A percentile compares a stretch with the other conserved stretches of the same genome.
These are phyloP conservation scores for Tursiops truncatus DNA, from an alignment of 2,113 vertebrate species.

Conservation along the genomic window DNA sequence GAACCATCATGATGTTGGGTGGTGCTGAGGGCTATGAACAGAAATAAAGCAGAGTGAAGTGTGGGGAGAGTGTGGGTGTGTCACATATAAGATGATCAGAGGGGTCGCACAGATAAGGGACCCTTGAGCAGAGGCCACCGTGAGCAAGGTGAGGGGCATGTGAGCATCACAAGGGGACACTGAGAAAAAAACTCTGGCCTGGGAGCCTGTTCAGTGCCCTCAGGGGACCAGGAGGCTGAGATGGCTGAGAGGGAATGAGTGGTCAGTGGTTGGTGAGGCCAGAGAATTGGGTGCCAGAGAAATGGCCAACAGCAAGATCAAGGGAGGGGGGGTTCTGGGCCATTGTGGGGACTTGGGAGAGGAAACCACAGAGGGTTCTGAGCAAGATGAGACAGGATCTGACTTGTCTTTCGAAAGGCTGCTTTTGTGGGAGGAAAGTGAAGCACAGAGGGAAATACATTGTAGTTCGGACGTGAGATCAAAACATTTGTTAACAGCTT, in stretches of 20 bases:
- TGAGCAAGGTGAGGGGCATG: background rate
- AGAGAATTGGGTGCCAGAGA: background rate
- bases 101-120: background rate
- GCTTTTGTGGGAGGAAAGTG: background rate
- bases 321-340: background rate
- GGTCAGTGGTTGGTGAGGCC: background rate
- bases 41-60: background rate
- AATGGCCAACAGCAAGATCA: background rate
- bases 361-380: background rate
- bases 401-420: background rate
- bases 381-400: background rate
- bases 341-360: background rate
- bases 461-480: background rate
- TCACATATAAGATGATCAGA: background rate
- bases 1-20: background rate
- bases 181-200: background rate
- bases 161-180: background rate
- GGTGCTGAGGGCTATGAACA: background rate
- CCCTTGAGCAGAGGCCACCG: background rate
- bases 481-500: background rate
- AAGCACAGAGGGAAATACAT: background rate
- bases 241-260: background rate
- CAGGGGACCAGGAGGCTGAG: background rate
- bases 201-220: fast-evolving
- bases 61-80: background rate